Evolutionary conservation across 2,888 invertebrate species (phyloP).

Genomic region (Eristalinus sepulchralis): DNA sequence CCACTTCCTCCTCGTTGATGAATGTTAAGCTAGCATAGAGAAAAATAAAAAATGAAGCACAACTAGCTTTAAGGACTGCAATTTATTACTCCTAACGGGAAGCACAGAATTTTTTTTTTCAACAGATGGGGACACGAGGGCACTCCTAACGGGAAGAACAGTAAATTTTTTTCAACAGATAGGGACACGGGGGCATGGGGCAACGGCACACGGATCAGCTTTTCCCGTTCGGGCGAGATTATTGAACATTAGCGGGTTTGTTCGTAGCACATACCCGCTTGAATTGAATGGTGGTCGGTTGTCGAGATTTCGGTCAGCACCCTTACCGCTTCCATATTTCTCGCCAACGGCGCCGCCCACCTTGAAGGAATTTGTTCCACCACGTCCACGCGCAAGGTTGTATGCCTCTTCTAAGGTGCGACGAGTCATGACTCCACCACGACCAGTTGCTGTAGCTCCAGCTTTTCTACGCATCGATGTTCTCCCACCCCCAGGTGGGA

Average conservation of each 20-base stretch:
- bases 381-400: background rate
- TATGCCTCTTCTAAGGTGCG: background rate
- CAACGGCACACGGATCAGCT: background rate
- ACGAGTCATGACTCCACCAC: background rate
- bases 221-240: conserved; percentile 45
- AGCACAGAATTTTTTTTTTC: too few relatives aligned
- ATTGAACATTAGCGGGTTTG: conserved; percentile 35
- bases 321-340: background rate
- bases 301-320: background rate
- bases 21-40: too few relatives aligned
- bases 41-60: too few relatives aligned
- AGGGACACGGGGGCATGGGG: conserved; percentile 18
- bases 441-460: background rate
- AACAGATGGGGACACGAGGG: conserved; percentile 42
- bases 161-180: conserved; percentile 15
- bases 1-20: background rate
- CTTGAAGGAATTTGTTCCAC: background rate
- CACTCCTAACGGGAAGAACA: too few relatives aligned
- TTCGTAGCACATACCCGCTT: conserved; percentile 6
- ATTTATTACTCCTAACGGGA: too few relatives aligned
- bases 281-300: background rate
- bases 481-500: background rate
- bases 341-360: background rate
- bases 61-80: too few relatives aligned
- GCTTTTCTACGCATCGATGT: background rate